These are phyloP conservation scores for Epiblema foenella DNA, from an alignment of 2,888 invertebrate species.

Conservation along the genomic window DNA sequence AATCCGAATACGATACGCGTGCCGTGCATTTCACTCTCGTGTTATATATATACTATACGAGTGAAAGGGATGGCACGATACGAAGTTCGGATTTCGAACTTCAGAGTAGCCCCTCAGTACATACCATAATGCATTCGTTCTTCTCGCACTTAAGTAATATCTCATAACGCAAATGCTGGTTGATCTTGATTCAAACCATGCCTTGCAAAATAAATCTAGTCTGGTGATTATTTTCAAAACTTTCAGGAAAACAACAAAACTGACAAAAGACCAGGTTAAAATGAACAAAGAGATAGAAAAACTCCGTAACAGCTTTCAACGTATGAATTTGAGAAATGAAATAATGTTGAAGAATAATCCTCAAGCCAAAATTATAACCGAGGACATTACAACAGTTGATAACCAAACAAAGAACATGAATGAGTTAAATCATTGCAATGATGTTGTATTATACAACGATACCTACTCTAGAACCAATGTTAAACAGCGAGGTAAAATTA, in stretches of 20 bases:
- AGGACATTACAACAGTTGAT: conserved; percentile 13
- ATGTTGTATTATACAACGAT: conserved; percentile 2
- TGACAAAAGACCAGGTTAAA: conserved; percentile 58
- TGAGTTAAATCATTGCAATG: not conserved
- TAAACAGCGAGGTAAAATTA: not conserved
- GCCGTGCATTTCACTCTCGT: too few relatives aligned
- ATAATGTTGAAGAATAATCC: conserved; percentile 58
- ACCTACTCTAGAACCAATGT: not conserved
- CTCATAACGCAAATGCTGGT: not conserved
- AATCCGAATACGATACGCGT: too few relatives aligned
- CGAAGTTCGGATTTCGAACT: too few relatives aligned
- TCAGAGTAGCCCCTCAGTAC: not conserved
- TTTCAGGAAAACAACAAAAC: conserved; percentile 61
- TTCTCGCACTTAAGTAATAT: too few relatives aligned
- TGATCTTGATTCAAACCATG: not conserved
- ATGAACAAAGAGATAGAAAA: conserved; percentile 67
- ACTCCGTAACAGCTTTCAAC: conserved; percentile 64
- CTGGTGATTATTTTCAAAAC: not conserved
- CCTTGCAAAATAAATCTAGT: not conserved
- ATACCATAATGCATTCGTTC: not conserved
- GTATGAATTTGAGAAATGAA: conserved; percentile 65
- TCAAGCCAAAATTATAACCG: conserved; percentile 47
- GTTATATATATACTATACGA: too few relatives aligned
- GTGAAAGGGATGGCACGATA: too few relatives aligned
- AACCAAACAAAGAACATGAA: conserved; percentile 4